Evolutionary conservation across 2,113 vertebrate genomes (phyloP).

Genomic region (Siphamia tubifer): DNA sequence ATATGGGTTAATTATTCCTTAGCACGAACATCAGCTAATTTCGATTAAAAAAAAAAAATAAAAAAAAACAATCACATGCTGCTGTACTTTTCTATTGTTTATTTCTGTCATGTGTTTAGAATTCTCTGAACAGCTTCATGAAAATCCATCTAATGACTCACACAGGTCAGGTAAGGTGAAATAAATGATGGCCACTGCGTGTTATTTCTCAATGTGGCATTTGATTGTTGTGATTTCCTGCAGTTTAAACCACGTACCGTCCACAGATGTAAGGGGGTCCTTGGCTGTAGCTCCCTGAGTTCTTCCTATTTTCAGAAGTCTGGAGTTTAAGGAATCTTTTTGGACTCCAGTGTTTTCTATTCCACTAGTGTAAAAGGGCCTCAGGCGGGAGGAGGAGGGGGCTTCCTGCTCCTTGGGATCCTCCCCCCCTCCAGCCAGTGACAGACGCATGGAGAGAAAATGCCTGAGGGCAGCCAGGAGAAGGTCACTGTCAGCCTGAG

Average conservation of each 20-base stretch:
- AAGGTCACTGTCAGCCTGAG: constrained; percentile 51
- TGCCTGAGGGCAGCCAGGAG: constrained; percentile 77
- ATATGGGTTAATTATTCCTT: too few species aligned
- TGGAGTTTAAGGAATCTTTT: constrained; percentile 42
- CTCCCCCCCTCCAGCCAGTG: constrained; percentile 28
- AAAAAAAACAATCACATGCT: too few species aligned
- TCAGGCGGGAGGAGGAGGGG: constrained; percentile 4
- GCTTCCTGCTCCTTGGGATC: constrained; percentile 37
- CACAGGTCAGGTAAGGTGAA: too few species aligned
- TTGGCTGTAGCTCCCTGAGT: constrained; percentile 42
- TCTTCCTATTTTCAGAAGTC: constrained; percentile 45
- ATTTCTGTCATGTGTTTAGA: too few species aligned
- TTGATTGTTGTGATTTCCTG: too few species aligned
- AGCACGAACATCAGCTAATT: too few species aligned
- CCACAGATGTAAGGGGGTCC: constrained; percentile 72
- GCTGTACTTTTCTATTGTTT: too few species aligned
- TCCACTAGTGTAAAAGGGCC: constrained; percentile 37
- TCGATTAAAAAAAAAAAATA: too few species aligned
- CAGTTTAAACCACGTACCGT: constrained; percentile 78
- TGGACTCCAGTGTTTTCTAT: constrained; percentile 38
- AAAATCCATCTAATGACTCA: too few species aligned
- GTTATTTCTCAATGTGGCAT: too few species aligned
- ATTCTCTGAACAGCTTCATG: too few species aligned
- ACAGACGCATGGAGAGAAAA: constrained; percentile 73
- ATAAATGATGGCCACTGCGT: too few species aligned